Conservation (phyloP, 2,113 vertebrate species). For the Lophius piscatorius region DNA sequence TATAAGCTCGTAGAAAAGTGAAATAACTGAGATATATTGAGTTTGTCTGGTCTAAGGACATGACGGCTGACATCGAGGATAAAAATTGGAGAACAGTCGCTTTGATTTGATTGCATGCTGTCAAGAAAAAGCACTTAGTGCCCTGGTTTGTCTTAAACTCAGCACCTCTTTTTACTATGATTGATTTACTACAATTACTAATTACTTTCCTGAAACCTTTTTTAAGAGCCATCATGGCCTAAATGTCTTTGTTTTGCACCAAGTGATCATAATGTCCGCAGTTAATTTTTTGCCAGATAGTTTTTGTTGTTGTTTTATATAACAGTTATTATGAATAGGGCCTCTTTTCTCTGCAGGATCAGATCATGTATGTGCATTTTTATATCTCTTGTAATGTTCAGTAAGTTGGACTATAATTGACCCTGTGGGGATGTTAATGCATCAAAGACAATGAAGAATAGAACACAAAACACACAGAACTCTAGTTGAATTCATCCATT, state of each 20-base stretch:
- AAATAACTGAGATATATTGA: conserved; percentile 10
- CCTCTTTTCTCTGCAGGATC: too few species aligned
- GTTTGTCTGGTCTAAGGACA: neutral
- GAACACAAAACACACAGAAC: too few species aligned
- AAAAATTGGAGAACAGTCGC: neutral
- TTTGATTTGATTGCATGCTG: neutral
- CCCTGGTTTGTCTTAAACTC: too few species aligned
- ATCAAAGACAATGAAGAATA: too few species aligned
- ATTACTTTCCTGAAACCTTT: neutral
- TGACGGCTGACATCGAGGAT: conserved; percentile 1
- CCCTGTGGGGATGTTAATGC: too few species aligned
- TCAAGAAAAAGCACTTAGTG: neutral
- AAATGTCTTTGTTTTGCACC: neutral
- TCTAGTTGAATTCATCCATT: too few species aligned
- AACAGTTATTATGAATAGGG: too few species aligned
- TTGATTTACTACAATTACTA: neutral
- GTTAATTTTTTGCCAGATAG: too few species aligned
- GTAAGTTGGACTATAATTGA: too few species aligned
- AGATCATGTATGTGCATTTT: too few species aligned
- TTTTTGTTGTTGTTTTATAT: neutral
- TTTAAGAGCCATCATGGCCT: neutral
- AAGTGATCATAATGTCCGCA: neutral
- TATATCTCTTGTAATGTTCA: too few species aligned
- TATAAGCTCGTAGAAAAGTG: conserved; percentile 1
- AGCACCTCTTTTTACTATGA: neutral